These are phyloP conservation scores for Pentalonia nigronervosa DNA, from an alignment of 1,140 invertebrate species.

Conservation along the genomic window DNA sequence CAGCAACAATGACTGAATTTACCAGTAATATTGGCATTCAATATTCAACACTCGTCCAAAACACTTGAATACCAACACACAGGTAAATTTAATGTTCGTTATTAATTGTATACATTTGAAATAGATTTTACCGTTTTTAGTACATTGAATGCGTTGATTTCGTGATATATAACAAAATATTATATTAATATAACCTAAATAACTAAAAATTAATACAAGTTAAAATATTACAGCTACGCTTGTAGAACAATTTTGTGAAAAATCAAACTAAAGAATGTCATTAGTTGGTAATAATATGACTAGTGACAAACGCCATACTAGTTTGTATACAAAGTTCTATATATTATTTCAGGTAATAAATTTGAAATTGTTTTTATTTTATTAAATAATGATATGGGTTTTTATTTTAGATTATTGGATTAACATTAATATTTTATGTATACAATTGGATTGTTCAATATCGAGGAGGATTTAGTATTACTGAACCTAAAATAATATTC, in stretches of 20 bases:
- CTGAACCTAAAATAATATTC: slow-evolving; percentile 72
- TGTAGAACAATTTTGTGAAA: neutral
- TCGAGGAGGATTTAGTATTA: slow-evolving; percentile 79
- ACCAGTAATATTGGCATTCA: neutral
- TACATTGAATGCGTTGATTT: neutral
- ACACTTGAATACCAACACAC: neutral
- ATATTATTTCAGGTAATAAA: neutral
- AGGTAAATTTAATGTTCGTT: neutral
- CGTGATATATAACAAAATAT: neutral
- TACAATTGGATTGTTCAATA: slow-evolving; percentile 60
- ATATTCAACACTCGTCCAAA: neutral
- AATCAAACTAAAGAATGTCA: neutral
- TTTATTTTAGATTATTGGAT: slow-evolving; percentile 48
- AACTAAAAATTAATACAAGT: neutral
- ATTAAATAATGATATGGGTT: neutral
- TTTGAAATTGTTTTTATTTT: too few relatives aligned
- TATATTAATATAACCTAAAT: neutral
- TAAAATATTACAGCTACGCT: neutral
- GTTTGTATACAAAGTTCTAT: neutral
- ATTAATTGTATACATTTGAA: neutral
- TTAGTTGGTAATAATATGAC: neutral
- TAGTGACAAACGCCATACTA: neutral
- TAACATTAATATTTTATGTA: slow-evolving; percentile 59
- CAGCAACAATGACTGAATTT: neutral
- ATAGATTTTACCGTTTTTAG: neutral